Evolutionary conservation across 1,140 invertebrate genomes (phyloP).

Genomic region (Zaprionus taronus): DNA sequence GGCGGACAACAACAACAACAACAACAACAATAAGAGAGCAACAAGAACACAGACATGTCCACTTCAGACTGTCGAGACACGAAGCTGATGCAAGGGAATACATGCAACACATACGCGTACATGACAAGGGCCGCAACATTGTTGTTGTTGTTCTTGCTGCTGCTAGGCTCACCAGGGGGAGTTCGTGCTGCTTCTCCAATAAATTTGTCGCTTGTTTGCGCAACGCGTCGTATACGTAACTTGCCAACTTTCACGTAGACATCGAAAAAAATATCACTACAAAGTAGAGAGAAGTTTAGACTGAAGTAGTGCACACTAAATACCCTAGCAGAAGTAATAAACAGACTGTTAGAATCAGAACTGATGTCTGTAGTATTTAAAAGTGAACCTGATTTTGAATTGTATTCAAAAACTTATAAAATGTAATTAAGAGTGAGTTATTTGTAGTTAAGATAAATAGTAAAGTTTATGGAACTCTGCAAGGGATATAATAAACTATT

Average conservation of each 20-base stretch:
- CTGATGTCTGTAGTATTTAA: too few species aligned
- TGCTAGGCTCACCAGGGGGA: constrained; percentile 24
- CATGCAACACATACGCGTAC: constrained; percentile 5
- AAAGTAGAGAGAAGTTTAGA: not conserved
- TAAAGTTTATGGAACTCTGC: too few species aligned
- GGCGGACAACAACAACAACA: not conserved
- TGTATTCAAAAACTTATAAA: too few species aligned
- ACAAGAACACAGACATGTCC: constrained; percentile 40
- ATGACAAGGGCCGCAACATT: constrained; percentile 36
- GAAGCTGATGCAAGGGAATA: constrained; percentile 16
- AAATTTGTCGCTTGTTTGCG: constrained; percentile 75
- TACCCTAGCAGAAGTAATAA: not conserved
- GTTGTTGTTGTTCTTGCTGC: constrained; percentile 3
- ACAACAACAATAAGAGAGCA: not conserved
- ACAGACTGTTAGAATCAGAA: too few species aligned
- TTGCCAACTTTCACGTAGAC: constrained; percentile 33
- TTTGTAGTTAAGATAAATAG: too few species aligned
- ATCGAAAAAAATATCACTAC: not conserved
- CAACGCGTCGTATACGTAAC: constrained; percentile 74
- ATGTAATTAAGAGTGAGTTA: too few species aligned
- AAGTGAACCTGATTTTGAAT: too few species aligned
- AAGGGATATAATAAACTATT: too few species aligned
- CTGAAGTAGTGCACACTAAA: not conserved
- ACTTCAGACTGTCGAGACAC: constrained; percentile 17
- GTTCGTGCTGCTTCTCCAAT: constrained; percentile 51